These are phyloP conservation scores for Blennius ocellaris DNA, from an alignment of 2,113 vertebrate genomes.

Conservation along the genomic window DNA sequence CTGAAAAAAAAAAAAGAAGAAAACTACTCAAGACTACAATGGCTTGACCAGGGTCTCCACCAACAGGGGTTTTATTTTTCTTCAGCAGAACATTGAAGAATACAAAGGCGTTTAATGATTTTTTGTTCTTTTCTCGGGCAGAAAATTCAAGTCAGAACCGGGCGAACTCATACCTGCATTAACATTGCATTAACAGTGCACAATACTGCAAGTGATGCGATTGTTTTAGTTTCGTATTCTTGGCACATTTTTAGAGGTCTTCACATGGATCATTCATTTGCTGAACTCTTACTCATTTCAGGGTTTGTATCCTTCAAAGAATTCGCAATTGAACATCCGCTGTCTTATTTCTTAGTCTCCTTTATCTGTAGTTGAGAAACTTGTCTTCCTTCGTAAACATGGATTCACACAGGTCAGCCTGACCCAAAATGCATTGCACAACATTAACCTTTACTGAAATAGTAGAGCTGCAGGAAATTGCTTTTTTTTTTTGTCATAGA, in stretches of 20 bases:
- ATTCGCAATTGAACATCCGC: too few relatives aligned
- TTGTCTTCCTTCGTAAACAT: too few relatives aligned
- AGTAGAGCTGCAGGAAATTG: too few relatives aligned
- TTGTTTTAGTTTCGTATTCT: neutral
- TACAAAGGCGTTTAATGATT: neutral
- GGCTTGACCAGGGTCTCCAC: too few relatives aligned
- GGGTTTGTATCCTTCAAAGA: too few relatives aligned
- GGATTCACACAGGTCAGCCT: neutral
- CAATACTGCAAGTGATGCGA: neutral
- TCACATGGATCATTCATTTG: neutral
- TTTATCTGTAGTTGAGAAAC: too few relatives aligned
- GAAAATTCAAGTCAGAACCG: neutral
- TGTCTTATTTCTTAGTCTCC: too few relatives aligned
- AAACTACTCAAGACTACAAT: too few relatives aligned
- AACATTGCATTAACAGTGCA: neutral
- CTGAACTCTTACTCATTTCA: neutral
- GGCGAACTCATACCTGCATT: neutral
- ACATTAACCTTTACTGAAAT: too few relatives aligned
- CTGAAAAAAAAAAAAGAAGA: neutral
- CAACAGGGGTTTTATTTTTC: too few relatives aligned
- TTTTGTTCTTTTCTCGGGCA: neutral
- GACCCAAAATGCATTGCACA: neutral
- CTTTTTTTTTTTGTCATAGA: too few relatives aligned
- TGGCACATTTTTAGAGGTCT: neutral
- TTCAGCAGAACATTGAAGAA: neutral